Percentiles rank a stretch among this genome's conserved stretches.
Conservation (phyloP, 2,797 vertebrate genomes). For the Phoebastria nigripes region DNA sequence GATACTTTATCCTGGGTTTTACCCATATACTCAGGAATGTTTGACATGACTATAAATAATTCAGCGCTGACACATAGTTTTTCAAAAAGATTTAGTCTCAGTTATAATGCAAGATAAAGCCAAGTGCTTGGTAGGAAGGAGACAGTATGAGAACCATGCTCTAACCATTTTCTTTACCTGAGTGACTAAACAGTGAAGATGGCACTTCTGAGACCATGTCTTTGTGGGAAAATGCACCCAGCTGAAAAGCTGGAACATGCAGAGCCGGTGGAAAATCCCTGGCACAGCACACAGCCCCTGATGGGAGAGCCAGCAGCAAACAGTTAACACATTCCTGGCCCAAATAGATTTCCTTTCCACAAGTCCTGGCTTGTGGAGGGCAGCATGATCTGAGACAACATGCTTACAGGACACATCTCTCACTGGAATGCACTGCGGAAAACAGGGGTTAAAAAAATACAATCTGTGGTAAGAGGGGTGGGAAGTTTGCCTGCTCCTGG, state of each 20-base stretch:
- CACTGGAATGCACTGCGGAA: not conserved
- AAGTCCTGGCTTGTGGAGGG: not conserved
- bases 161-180: slow-evolving; percentile 1
- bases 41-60: slow-evolving; percentile 58
- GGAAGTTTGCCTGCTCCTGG: not conserved
- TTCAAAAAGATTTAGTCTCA: slow-evolving; percentile 15
- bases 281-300: not conserved
- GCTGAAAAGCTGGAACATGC: not conserved
- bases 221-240: slow-evolving; percentile 8
- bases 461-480: not conserved
- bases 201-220: not conserved
- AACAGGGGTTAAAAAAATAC: not conserved
- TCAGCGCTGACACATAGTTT: slow-evolving; percentile 35
- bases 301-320: not conserved
- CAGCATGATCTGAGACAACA: not conserved
- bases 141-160: not conserved
- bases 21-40: slow-evolving; percentile 40
- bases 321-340: slow-evolving; percentile 9
- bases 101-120: slow-evolving; percentile 1
- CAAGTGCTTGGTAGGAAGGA: not conserved
- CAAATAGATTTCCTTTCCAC: not conserved
- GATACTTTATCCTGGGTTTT: slow-evolving; percentile 21
- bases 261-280: slow-evolving; percentile 49
- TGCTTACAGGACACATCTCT: not conserved
- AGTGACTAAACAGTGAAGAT: not conserved